Percentiles rank a stretch among this genome's conserved stretches.
These are phyloP conservation scores for Nyctereutes procyonoides DNA, from an alignment of 2,113 vertebrate genomes.

Conservation along the genomic window DNA sequence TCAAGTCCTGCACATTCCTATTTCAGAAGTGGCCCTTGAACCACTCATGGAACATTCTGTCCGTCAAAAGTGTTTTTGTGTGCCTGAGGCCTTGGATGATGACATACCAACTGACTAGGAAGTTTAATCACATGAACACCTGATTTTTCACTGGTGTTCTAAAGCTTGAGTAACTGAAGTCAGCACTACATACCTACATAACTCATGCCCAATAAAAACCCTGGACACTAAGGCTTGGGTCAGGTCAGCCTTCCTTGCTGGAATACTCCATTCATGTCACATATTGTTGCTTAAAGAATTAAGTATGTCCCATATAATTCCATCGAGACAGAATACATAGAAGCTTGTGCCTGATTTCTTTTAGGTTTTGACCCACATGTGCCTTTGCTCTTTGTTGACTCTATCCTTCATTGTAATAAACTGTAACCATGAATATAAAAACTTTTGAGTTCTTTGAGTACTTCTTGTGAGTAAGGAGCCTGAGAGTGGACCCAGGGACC, in stretches of 20 bases:
- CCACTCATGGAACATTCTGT: not conserved
- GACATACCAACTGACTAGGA: not conserved
- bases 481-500: too few relatives aligned
- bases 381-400: not conserved
- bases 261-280: not conserved
- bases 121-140: not conserved
- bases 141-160: not conserved
- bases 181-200: fast-evolving
- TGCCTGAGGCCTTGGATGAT: not conserved
- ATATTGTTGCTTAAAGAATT: not conserved
- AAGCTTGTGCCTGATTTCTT: not conserved
- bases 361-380: not conserved
- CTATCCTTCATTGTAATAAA: not conserved
- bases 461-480: not conserved
- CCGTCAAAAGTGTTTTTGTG: not conserved
- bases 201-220: not conserved
- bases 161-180: not conserved
- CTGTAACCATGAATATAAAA: not conserved
- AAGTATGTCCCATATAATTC: not conserved
- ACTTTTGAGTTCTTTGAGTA: not conserved
- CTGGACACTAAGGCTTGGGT: not conserved
- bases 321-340: not conserved
- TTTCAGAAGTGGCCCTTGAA: not conserved
- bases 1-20: not conserved
- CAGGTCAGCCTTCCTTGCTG: not conserved